Percentiles rank a stretch among this genome's conserved stretches.
Evolutionary conservation across 2,797 vertebrate genomes (phyloP).

Genomic region (Lutjanus campechanus): DNA sequence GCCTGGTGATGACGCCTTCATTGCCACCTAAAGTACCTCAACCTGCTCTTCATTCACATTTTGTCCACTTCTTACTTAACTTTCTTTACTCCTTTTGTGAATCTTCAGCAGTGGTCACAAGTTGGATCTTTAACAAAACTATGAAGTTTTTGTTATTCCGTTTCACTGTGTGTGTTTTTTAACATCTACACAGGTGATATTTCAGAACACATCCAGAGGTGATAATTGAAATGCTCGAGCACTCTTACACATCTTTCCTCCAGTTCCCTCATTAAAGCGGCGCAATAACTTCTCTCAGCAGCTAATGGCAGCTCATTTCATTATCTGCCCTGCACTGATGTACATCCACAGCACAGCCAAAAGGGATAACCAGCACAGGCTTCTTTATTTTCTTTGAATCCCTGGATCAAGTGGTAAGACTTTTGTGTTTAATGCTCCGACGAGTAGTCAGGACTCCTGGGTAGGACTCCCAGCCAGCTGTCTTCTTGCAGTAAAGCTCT

Average conservation of each 20-base stretch:
- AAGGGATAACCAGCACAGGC: constrained; percentile 59
- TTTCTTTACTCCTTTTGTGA: constrained; percentile 21
- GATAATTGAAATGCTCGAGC: constrained; percentile 54
- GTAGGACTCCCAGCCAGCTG: constrained; percentile 58
- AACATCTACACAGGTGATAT: constrained; percentile 26
- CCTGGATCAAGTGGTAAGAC: constrained; percentile 73
- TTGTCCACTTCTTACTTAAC: constrained; percentile 13
- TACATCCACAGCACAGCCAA: constrained; percentile 56
- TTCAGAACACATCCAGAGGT: constrained; percentile 45
- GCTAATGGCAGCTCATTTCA: constrained; percentile 55
- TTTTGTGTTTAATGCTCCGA: constrained; percentile 63
- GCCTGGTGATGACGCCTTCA: constrained; percentile 9
- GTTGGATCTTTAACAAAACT: constrained; percentile 4
- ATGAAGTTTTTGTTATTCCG: not conserved
- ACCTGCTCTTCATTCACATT: constrained; percentile 41
- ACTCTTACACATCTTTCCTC: constrained; percentile 43
- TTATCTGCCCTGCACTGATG: constrained; percentile 55
- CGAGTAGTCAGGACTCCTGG: constrained; percentile 64
- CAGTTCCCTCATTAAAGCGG: constrained; percentile 55
- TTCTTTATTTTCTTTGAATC: constrained; percentile 71
- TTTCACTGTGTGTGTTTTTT: not conserved
- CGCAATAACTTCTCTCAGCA: constrained; percentile 43
- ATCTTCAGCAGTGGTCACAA: not conserved
- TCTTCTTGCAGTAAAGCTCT: constrained; percentile 62
- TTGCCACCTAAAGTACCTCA: constrained; percentile 16